Base-by-base conservation (phyloP, 1,140 invertebrate genomes). In the Calliopsis andreniformis region DNA sequence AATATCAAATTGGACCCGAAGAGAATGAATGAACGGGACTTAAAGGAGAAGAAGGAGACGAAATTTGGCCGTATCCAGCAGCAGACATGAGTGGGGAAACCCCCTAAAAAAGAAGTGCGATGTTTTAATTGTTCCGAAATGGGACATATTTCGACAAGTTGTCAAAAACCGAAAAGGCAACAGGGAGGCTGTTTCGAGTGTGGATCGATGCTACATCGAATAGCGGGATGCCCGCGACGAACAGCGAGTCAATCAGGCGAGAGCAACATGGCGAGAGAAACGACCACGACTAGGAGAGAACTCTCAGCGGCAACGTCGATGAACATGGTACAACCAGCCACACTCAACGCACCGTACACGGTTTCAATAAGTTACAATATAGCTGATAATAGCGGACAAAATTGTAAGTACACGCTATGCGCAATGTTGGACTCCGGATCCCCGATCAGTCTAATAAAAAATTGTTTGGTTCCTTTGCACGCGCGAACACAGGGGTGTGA, bases 361-460 rank as follows among this genome's bases (percentile, higher is more conserved):
- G 49, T 53, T 25, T 3, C 23, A 3, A 1, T 53, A 8, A 53
- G 18, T 5, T 53, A 53, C 18, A 8, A 3, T 16, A 1, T 25
- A 6, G 8, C 2, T 8, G 49, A 53, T 25, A 28, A 53, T 3
- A 25, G 20, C 18, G 49, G 49, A 1, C 18, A 53, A 25, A 53
- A 7, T 28, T 53, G 49, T 53, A 25, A 53, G 23, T 53, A 53
- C 12, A 6, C 49, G 8, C 1, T 53, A 25, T 8, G 20, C 28
- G 53, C 53, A 5, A 51, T 67, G 16, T 6, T 67, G 7, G 63
- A 67, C 25, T 67, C 32, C 18, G 63, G 49, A 30, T 67, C 49
- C 5, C 63, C 47, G 30, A 53, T 67, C 18, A 67, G 63, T 18
- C 18, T 67, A 1, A 67, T 67, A 39, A 67, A 23, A 25, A 23